Conservation (phyloP, 35 echinoderm and acorn worm species). For the Eucidaris tribuloides region DNA sequence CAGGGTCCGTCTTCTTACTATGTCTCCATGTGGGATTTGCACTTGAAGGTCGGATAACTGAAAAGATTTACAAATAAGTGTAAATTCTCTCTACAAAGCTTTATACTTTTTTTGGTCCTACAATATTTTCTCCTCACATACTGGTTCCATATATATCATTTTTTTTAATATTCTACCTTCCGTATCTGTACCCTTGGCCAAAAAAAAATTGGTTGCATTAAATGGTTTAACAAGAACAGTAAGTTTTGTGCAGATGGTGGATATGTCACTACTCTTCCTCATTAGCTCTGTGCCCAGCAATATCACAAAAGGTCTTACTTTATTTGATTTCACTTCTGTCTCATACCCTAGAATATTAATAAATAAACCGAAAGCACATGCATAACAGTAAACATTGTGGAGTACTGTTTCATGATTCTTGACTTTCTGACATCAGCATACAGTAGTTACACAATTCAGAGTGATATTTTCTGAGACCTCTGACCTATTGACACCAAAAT, state of each 20-base stretch:
- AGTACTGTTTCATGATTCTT: too few species aligned
- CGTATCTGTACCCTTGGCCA: background rate
- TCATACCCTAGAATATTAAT: too few species aligned
- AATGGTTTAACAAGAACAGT: background rate
- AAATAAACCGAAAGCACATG: too few species aligned
- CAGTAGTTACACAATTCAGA: too few species aligned
- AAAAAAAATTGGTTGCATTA: background rate
- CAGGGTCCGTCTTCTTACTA: conserved; percentile 90
- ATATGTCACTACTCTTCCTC: too few species aligned
- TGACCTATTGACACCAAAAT: too few species aligned
- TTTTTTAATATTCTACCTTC: background rate
- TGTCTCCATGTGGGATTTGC: conserved; percentile 56
- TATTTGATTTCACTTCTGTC: too few species aligned
- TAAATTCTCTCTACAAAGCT: background rate
- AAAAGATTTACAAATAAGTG: background rate
- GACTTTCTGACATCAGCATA: too few species aligned
- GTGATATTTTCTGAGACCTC: too few species aligned
- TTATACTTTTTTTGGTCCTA: background rate
- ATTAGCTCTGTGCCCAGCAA: too few species aligned
- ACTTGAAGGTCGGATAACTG: conserved; percentile 81
- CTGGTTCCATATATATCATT: background rate
- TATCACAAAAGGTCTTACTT: too few species aligned
- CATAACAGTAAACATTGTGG: too few species aligned
- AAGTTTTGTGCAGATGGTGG: background rate
- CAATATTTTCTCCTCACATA: background rate